Percentiles rank a stretch among this genome's conserved stretches.
These are phyloP conservation scores for Fragum whitleyi DNA, from an alignment of 2,888 invertebrate species.

Conservation along the genomic window DNA sequence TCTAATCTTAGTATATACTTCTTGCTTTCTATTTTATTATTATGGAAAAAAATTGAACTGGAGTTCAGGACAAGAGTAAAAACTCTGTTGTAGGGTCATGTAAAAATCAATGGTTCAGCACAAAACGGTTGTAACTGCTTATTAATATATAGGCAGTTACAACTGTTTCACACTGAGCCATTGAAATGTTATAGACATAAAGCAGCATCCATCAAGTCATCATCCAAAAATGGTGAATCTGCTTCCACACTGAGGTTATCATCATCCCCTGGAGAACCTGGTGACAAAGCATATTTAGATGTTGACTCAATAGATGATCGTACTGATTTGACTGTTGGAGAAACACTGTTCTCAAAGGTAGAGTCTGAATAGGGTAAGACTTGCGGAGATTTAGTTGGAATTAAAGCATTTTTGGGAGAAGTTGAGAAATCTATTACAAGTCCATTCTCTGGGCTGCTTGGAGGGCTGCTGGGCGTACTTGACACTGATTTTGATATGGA, in stretches of 20 bases:
- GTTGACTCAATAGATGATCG: slow-evolving; percentile 50
- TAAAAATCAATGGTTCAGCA: too few relatives aligned
- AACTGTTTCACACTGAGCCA: too few relatives aligned
- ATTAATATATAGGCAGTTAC: too few relatives aligned
- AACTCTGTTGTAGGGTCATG: too few relatives aligned
- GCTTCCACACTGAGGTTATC: slow-evolving; percentile 54
- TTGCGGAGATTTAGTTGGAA: slow-evolving; percentile 70
- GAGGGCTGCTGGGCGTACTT: slow-evolving; percentile 78
- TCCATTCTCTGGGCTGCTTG: slow-evolving; percentile 84
- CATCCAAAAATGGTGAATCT: slow-evolving; percentile 89
- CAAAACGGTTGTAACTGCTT: too few relatives aligned
- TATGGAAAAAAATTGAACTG: too few relatives aligned
- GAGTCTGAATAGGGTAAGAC: slow-evolving; percentile 58
- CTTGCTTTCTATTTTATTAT: too few relatives aligned
- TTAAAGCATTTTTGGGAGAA: slow-evolving; percentile 62
- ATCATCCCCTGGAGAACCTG: slow-evolving; percentile 48
- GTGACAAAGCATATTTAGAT: slow-evolving; percentile 48
- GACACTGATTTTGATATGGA: slow-evolving; percentile 59
- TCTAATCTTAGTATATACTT: too few relatives aligned
- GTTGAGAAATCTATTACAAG: slow-evolving; percentile 84
- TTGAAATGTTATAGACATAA: slow-evolving; percentile 85
- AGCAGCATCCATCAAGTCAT: slow-evolving; percentile 96
- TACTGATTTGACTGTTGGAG: slow-evolving; percentile 17
- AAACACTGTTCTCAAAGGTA: background rate
- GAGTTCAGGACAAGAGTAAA: too few relatives aligned